phyloP scores from a whole-genome alignment of 2,888 invertebrate genomes.

The Crematogaster levior region DNA sequence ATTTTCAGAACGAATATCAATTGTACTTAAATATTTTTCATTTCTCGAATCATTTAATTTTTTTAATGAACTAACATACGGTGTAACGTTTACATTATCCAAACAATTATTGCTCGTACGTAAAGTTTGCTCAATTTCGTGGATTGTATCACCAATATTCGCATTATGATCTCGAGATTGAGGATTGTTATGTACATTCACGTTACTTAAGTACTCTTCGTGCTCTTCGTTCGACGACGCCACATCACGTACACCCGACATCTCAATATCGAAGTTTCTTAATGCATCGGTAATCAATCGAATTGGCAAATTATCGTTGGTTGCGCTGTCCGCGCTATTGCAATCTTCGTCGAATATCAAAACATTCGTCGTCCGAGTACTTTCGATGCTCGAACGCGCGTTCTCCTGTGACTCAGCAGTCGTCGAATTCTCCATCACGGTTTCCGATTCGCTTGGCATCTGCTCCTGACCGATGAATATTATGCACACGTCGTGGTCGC shows the following conservation, averaged over 20 bases:
- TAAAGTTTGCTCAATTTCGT: background rate
- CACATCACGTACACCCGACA: background rate
- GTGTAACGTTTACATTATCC: background rate
- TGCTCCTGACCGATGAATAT: background rate
- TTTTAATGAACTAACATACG: background rate
- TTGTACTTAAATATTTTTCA: constrained; percentile 1
- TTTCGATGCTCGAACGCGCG: background rate
- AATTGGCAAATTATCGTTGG: background rate
- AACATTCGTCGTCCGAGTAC: background rate
- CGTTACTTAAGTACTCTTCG: constrained; percentile 9
- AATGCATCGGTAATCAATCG: background rate
- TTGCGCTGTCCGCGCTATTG: background rate
- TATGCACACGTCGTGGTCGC: constrained; percentile 2
- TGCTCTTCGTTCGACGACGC: background rate
- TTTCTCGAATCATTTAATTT: background rate
- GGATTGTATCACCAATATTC: background rate
- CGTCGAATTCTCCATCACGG: background rate
- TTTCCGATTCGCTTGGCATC: background rate
- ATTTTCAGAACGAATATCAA: background rate
- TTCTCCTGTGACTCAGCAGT: background rate
- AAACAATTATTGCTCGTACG: background rate
- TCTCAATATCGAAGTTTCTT: background rate
- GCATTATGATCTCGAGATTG: background rate
- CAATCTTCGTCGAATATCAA: background rate
- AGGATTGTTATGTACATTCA: background rate